These are phyloP conservation scores for Pyrrhosoma nymphula DNA, from an alignment of 2,888 invertebrate genomes.

Conservation along the genomic window DNA sequence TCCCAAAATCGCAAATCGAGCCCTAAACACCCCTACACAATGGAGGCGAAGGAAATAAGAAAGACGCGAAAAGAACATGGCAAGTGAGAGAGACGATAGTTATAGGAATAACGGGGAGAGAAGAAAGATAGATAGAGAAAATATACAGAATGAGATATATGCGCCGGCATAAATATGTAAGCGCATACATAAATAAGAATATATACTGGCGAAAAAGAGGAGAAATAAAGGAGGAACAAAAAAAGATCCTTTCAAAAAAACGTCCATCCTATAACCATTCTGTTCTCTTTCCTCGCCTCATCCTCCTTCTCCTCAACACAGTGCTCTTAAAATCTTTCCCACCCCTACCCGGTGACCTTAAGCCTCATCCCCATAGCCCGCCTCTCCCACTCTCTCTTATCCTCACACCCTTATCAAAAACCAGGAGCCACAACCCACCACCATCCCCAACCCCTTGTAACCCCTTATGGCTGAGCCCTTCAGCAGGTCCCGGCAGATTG, in stretches of 20 bases:
- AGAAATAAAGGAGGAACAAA: neutral
- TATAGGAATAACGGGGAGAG: neutral
- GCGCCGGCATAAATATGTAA: neutral
- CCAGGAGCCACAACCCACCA: neutral
- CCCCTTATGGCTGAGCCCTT: too few species aligned
- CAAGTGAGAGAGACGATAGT: neutral
- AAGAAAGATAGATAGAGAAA: neutral
- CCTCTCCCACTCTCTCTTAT: neutral
- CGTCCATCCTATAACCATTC: neutral
- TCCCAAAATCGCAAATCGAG: conserved; percentile 13
- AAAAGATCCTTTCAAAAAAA: neutral
- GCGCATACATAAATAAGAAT: neutral
- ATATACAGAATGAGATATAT: neutral
- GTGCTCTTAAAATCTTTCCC: neutral
- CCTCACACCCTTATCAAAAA: neutral
- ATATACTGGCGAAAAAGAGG: neutral
- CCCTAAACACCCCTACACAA: neutral
- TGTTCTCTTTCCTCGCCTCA: neutral
- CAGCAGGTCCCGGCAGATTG: neutral
- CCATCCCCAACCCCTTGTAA: neutral
- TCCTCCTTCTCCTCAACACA: neutral
- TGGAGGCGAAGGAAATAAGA: neutral
- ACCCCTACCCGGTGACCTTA: neutral
- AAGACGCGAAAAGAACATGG: neutral
- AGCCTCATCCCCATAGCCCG: neutral